These are phyloP conservation scores for Amorpha juglandis DNA, from an alignment of 2,888 invertebrate genomes.

Conservation along the genomic window DNA sequence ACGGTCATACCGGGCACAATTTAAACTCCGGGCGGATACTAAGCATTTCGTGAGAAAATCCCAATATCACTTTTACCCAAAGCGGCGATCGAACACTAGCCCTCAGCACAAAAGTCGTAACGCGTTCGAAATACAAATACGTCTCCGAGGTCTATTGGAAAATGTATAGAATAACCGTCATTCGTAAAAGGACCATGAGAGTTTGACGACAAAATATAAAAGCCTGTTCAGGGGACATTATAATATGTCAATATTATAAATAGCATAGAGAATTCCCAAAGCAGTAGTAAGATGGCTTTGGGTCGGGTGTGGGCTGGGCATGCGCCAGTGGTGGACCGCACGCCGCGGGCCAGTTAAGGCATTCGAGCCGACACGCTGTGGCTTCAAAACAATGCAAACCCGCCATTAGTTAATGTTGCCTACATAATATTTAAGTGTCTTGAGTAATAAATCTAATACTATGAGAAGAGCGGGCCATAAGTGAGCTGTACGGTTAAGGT, in stretches of 20 bases:
- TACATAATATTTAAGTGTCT: slow-evolving; percentile 20
- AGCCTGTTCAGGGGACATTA: too few species aligned
- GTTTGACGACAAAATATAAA: too few species aligned
- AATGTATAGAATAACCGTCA: too few species aligned
- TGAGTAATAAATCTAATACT: slow-evolving; percentile 23
- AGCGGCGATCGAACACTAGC: too few species aligned
- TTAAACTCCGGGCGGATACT: too few species aligned
- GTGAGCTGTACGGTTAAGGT: background rate
- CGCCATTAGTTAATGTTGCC: slow-evolving; percentile 35
- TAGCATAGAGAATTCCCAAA: background rate
- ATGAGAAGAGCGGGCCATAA: background rate
- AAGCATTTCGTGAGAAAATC: too few species aligned
- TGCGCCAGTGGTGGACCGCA: slow-evolving; percentile 32
- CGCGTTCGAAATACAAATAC: too few species aligned
- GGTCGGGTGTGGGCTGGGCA: background rate
- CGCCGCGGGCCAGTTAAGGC: slow-evolving; percentile 35
- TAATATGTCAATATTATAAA: background rate
- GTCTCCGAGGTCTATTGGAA: too few species aligned
- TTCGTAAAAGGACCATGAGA: too few species aligned
- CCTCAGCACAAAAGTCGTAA: too few species aligned
- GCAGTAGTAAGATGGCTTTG: background rate
- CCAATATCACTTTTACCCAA: too few species aligned
- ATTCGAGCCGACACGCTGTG: slow-evolving; percentile 39
- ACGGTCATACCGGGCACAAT: too few species aligned
- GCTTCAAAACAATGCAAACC: slow-evolving; percentile 40